Base-by-base conservation (phyloP, 2,113 vertebrate genomes). In the Brachyistius frenatus region DNA sequence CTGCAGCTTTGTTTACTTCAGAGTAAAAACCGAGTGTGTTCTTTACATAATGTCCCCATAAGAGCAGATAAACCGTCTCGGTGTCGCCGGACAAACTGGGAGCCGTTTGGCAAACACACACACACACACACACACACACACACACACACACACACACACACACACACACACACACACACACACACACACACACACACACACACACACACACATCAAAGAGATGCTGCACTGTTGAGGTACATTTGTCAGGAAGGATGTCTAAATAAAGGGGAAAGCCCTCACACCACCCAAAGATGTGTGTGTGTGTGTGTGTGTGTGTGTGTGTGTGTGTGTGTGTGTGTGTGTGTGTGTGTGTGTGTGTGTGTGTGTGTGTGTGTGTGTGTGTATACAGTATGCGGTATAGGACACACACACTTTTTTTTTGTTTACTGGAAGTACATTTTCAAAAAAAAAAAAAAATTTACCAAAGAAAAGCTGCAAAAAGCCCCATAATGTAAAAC, bases 151-250 rank as follows among this genome's bases (percentile, higher is more conserved):
- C 15, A 67, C 7, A 41, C 39, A 7, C 39, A 31, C 15, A 32
- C 35, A 49, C 57, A 16, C n/a, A 41, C 39, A 41, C 39, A 7
- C 78, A 82, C 76, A 81, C n/a, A 23, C 23, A 23, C 23, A 23
- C 23, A 23, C 23, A 23, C 23, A 23, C 23, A 52, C 15, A 67
- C 7, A 41, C 39, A 7, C 39, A 31, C 15, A 32, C 35, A 49
- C 57, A 16, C n/a, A 41, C 39, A 41, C 39, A 7, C 78, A 82
- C 76, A 81, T 74, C 72, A 85, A 86, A 84, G 78, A 52, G 33
- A 1, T 0, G 32, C 65, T 32, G 72, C 53, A 50, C 16, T 71
- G 69, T 1, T 37, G 76, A 78, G 65, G 62, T 47, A 52, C 62
- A 46, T 84, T 78, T 66, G 31, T 72, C 70, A 84, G 70, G 66